These are phyloP conservation scores for Lates calcarifer DNA, from an alignment of 2,113 vertebrate genomes.

Conservation along the genomic window DNA sequence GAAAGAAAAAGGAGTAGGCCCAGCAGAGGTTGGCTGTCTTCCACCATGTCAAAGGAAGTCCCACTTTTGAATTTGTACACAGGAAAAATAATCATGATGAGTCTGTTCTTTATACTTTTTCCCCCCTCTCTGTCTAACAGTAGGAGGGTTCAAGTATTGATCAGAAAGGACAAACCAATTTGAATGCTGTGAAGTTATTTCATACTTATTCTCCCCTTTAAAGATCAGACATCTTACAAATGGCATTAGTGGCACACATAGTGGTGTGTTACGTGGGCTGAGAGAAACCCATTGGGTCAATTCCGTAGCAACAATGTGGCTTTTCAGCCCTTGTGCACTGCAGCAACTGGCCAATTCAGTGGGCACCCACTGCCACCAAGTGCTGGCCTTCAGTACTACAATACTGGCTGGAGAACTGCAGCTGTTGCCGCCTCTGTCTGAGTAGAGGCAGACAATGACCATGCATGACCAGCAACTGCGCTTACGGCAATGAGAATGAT, in stretches of 20 bases:
- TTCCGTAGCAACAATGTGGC: slow-evolving; percentile 81
- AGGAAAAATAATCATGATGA: slow-evolving; percentile 51
- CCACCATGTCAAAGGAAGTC: slow-evolving; percentile 26
- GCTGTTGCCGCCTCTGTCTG: slow-evolving; percentile 33
- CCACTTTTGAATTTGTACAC: slow-evolving; percentile 39
- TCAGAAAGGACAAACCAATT: slow-evolving; percentile 54
- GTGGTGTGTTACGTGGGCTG: slow-evolving; percentile 53
- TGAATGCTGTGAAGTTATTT: slow-evolving; percentile 70
- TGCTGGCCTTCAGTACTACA: slow-evolving; percentile 69
- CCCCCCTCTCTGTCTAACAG: slow-evolving; percentile 20
- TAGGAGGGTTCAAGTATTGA: slow-evolving; percentile 55
- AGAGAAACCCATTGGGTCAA: slow-evolving; percentile 80
- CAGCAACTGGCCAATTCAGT: slow-evolving; percentile 45
- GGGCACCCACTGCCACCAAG: slow-evolving; percentile 83
- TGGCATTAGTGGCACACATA: slow-evolving; percentile 72
- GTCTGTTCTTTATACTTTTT: slow-evolving; percentile 45
- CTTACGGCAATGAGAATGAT: slow-evolving; percentile 28
- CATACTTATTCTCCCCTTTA: slow-evolving; percentile 69
- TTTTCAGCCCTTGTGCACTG: slow-evolving; percentile 48
- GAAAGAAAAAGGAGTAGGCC: slow-evolving; percentile 12
- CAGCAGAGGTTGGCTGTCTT: slow-evolving; percentile 20
- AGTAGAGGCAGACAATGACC: slow-evolving; percentile 33
- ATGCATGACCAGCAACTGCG: slow-evolving; percentile 28
- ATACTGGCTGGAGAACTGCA: slow-evolving; percentile 26
- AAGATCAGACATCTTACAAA: slow-evolving; percentile 78